Conservation (phyloP, 2,888 invertebrate genomes). For the Nebria salina region DNA sequence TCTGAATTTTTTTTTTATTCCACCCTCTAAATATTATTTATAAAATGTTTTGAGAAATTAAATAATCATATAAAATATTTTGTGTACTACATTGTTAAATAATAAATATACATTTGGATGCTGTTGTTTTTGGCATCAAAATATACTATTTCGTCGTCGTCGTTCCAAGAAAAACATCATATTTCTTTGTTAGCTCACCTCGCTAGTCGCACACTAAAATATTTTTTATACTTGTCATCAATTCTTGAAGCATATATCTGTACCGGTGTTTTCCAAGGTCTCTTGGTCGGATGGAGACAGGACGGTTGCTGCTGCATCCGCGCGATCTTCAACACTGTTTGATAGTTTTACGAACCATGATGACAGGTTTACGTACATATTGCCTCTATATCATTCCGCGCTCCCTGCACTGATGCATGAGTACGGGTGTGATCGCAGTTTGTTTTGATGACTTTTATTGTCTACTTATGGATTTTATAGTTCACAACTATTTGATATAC, state of each 20-base stretch:
- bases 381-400: constrained; percentile 31
- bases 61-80: neutral
- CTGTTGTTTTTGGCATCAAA: constrained; percentile 33
- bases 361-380: constrained; percentile 62
- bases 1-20: no score
- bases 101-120: neutral
- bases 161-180: constrained; percentile 46
- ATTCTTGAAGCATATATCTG: constrained; percentile 32
- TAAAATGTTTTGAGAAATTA: neutral
- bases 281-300: constrained; percentile 4
- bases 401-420: neutral
- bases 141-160: constrained; percentile 37
- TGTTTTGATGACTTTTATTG: constrained; percentile 19
- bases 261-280: constrained; percentile 24
- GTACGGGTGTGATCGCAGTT: neutral
- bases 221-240: constrained; percentile 36
- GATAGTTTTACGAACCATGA: constrained; percentile 63
- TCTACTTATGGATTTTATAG: constrained; percentile 11
- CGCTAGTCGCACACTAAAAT: constrained; percentile 4
- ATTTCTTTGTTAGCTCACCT: constrained; percentile 40
- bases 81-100: neutral
- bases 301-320: constrained; percentile 19
- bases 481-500: neutral
- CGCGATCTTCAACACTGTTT: constrained; percentile 49
- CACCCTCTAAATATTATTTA: no score